These are phyloP conservation scores for Brachionus rotundiformis DNA, from an alignment of 1,140 invertebrate species.

Conservation along the genomic window DNA sequence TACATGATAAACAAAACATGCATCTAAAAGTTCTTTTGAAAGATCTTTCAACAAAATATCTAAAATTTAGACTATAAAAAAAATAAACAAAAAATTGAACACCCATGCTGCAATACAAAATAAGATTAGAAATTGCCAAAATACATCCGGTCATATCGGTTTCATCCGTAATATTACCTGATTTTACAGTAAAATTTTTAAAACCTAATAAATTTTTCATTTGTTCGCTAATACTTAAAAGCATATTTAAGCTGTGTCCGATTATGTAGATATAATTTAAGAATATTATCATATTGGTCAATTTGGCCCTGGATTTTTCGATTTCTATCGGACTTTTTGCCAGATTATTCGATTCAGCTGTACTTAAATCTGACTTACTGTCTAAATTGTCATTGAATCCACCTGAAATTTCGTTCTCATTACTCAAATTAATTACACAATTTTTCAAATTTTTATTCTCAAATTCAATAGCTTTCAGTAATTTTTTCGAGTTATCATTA, in stretches of 20 bases:
- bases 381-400: not conserved
- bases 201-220: constrained; percentile 24
- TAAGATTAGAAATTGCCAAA: not conserved
- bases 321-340: constrained; percentile 16
- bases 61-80: constrained; percentile 26
- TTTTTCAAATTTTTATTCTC: constrained; percentile 8
- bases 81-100: constrained; percentile 36
- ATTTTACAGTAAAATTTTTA: not conserved
- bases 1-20: constrained; percentile 7
- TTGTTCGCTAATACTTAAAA: constrained; percentile 13
- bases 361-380: not conserved
- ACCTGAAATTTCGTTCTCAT: not conserved
- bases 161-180: constrained; percentile 14
- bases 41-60: constrained; percentile 30
- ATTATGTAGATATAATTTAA: not conserved
- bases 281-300: constrained; percentile 7
- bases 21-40: constrained; percentile 13
- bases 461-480: not conserved
- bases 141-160: not conserved
- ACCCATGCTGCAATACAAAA: constrained; percentile 9
- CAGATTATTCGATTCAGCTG: not conserved
- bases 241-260: constrained; percentile 10
- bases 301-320: constrained; percentile 11
- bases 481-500: constrained; percentile 6
- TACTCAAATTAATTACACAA: not conserved